A percentile compares a stretch with the other conserved stretches of the same genome.
phyloP scores from a whole-genome alignment of 2,797 vertebrate species.

The Chaenodraco wilsoni region DNA sequence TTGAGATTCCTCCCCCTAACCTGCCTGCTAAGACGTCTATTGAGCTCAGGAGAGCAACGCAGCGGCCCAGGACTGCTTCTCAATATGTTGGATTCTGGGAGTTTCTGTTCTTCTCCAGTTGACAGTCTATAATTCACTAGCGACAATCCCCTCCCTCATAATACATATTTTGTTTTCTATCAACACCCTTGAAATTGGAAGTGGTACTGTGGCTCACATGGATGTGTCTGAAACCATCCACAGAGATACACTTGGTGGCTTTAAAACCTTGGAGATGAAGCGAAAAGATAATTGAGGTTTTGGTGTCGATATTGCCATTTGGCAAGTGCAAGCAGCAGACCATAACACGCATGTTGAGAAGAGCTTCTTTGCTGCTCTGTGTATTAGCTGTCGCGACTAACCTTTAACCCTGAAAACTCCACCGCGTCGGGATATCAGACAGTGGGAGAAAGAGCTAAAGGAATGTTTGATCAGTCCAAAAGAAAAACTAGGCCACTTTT shows the following conservation, averaged over 20 bases:
- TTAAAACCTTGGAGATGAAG: slow-evolving; percentile 70
- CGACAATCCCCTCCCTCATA: slow-evolving; percentile 68
- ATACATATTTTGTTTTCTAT: slow-evolving; percentile 83
- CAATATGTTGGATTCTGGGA: slow-evolving; percentile 76
- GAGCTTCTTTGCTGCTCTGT: slow-evolving; percentile 40
- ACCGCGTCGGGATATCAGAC: slow-evolving; percentile 41
- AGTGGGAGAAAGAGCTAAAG: slow-evolving; percentile 41
- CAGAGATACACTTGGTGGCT: slow-evolving; percentile 56
- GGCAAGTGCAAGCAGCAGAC: slow-evolving; percentile 49
- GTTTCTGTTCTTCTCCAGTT: slow-evolving; percentile 57
- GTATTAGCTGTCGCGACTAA: slow-evolving; percentile 35
- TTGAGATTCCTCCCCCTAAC: slow-evolving; percentile 84
- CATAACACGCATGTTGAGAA: slow-evolving; percentile 48
- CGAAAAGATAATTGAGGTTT: slow-evolving; percentile 64
- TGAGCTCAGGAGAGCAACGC: slow-evolving; percentile 81
- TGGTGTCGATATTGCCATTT: slow-evolving; percentile 60
- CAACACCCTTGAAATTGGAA: slow-evolving; percentile 80
- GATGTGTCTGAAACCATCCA: slow-evolving; percentile 59
- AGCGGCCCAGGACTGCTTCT: slow-evolving; percentile 65
- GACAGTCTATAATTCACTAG: slow-evolving; percentile 75
- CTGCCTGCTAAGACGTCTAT: slow-evolving; percentile 83
- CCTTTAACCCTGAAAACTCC: slow-evolving; percentile 62
- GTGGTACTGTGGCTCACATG: slow-evolving; percentile 68
- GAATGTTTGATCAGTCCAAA: slow-evolving; percentile 69
- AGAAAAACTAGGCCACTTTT: slow-evolving; percentile 56